Conservation (phyloP, 2,113 vertebrate species). For the Ailuropoda melanoleuca region DNA sequence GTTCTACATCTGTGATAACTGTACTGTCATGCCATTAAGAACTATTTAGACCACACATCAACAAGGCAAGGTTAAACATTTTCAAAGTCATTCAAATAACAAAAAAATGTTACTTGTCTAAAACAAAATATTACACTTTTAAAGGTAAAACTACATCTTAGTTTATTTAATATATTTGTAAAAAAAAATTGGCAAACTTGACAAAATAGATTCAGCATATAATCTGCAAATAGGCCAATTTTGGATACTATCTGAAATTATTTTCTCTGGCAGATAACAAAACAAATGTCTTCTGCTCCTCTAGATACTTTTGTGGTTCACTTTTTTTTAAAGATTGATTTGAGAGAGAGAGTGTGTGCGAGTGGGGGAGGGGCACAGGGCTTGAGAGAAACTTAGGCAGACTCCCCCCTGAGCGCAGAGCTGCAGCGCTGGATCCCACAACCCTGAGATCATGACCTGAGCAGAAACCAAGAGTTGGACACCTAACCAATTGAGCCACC, state of each 20-base stretch:
- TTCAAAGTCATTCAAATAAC: neutral
- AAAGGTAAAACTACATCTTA: neutral
- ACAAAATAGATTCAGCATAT: neutral
- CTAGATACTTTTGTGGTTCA: neutral
- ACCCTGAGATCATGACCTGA: too few species aligned
- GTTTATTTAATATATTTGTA: neutral
- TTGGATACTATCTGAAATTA: slow-evolving; percentile 4
- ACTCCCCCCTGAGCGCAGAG: too few species aligned
- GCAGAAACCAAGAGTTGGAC: too few species aligned
- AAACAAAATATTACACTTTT: slow-evolving; percentile 7
- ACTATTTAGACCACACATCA: neutral
- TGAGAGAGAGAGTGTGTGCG: too few species aligned
- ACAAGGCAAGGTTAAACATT: neutral
- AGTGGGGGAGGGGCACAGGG: too few species aligned
- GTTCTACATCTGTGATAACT: neutral
- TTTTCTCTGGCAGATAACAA: neutral
- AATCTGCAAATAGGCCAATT: neutral
- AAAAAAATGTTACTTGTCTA: neutral
- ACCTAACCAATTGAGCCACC: too few species aligned
- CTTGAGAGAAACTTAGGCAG: too few species aligned
- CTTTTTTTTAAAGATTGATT: neutral
- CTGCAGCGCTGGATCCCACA: too few species aligned
- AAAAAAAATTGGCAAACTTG: neutral
- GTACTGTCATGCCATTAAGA: neutral
- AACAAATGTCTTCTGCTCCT: neutral